A percentile compares a stretch with the other conserved stretches of the same genome.
Evolutionary conservation across 2,888 invertebrate species (phyloP).

Genomic region (Petrolisthes cinctipes): DNA sequence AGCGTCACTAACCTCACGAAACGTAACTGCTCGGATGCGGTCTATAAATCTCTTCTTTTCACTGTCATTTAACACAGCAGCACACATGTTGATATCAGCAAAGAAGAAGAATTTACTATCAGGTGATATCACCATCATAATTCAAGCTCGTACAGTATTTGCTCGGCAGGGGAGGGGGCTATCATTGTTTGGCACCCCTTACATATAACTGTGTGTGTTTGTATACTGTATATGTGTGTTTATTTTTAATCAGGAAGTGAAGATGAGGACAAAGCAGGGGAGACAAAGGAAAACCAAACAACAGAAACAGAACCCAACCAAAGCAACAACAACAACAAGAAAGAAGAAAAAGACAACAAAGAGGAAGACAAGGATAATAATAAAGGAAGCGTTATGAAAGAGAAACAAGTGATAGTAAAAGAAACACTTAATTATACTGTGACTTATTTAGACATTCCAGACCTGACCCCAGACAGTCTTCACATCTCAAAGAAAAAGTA

Average conservation of each 20-base stretch:
- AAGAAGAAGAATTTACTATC: too few species aligned
- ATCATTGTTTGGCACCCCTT: too few species aligned
- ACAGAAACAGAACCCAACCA: conserved; percentile 64
- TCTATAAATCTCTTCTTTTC: too few species aligned
- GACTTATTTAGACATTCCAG: conserved; percentile 76
- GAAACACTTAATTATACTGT: conserved; percentile 80
- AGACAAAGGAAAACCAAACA: conserved; percentile 67
- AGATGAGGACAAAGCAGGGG: conserved; percentile 29
- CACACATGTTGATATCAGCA: too few species aligned
- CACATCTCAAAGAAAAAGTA: conserved; percentile 66
- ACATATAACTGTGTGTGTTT: neutral
- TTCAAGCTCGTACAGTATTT: too few species aligned
- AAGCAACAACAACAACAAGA: conserved; percentile 63
- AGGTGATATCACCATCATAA: too few species aligned
- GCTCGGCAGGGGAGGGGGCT: too few species aligned
- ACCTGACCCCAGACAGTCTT: conserved; percentile 76
- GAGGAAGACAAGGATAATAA: conserved; percentile 66
- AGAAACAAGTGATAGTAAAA: conserved; percentile 78
- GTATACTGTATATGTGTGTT: neutral
- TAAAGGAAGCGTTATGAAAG: conserved; percentile 70
- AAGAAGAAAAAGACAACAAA: conserved; percentile 50
- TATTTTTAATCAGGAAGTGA: neutral
- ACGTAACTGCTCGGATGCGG: too few species aligned
- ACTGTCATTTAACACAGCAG: too few species aligned
- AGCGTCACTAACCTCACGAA: too few species aligned